These are phyloP conservation scores for Lissocephala sabroskyi DNA, from an alignment of 2,888 invertebrate species.

Conservation along the genomic window DNA sequence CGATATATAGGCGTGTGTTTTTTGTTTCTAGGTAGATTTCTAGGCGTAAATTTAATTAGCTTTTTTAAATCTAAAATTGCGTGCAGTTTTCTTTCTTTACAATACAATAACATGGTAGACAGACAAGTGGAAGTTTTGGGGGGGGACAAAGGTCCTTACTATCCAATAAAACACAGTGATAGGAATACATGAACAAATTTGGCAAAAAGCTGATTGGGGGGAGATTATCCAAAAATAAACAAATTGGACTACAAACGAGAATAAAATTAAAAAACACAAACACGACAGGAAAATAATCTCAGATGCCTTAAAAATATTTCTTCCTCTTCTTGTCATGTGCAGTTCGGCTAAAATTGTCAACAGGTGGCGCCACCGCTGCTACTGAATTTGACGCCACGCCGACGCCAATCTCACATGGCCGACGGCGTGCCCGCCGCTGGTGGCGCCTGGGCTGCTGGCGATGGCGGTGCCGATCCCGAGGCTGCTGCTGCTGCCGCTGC, in stretches of 20 bases:
- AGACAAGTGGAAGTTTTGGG: too few relatives aligned
- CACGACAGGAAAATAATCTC: neutral
- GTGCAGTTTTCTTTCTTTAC: slow-evolving; percentile 38
- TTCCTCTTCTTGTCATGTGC: neutral
- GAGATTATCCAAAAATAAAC: slow-evolving; percentile 14
- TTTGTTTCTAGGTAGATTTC: slow-evolving; percentile 30
- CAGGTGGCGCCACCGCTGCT: slow-evolving; percentile 56
- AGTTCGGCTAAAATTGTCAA: slow-evolving; percentile 36
- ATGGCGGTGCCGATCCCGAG: slow-evolving; percentile 5
- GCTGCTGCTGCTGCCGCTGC: slow-evolving; percentile 34
- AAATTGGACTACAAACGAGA: slow-evolving; percentile 58
- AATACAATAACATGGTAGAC: slow-evolving; percentile 24
- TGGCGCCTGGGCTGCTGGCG: slow-evolving; percentile 7
- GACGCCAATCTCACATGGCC: slow-evolving; percentile 54
- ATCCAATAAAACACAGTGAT: too few relatives aligned
- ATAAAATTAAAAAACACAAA: slow-evolving; percentile 6
- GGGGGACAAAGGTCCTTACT: too few relatives aligned
- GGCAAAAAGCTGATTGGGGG: slow-evolving; percentile 44
- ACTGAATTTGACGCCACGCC: slow-evolving; percentile 52
- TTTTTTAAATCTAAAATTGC: slow-evolving; percentile 66
- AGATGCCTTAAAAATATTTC: too few relatives aligned
- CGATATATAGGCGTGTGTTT: slow-evolving; percentile 8
- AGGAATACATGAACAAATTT: slow-evolving; percentile 34
- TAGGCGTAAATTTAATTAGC: too few relatives aligned
- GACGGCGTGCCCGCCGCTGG: slow-evolving; percentile 20